A percentile compares a stretch with the other conserved stretches of the same genome.
phyloP scores from a whole-genome alignment of 2,113 vertebrate species.

The Pholis gunnellus region DNA sequence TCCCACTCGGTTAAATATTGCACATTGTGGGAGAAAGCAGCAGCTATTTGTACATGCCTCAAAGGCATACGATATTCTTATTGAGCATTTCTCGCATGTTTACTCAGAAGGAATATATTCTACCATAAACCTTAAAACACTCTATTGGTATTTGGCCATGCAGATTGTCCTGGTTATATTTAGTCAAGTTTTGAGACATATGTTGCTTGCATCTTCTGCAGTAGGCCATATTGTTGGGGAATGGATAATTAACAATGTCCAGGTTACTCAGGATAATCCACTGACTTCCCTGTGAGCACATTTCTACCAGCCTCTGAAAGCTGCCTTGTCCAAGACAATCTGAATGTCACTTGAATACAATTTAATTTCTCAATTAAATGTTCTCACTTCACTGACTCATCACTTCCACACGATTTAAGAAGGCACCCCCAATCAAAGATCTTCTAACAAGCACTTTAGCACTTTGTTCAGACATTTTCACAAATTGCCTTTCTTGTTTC shows the following conservation, averaged over 20 bases:
- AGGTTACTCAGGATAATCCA: neutral
- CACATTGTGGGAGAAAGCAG: conserved; percentile 29
- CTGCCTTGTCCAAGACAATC: neutral
- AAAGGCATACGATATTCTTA: conserved; percentile 6
- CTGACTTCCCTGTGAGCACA: neutral
- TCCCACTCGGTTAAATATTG: conserved; percentile 46
- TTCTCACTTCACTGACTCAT: neutral
- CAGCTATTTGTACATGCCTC: neutral
- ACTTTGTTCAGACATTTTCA: neutral
- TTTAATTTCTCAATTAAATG: neutral
- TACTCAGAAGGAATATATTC: neutral
- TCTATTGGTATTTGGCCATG: neutral
- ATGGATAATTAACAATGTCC: neutral
- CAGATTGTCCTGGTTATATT: neutral
- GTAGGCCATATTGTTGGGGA: neutral
- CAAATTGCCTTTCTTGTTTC: neutral
- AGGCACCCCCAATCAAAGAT: neutral
- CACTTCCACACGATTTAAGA: neutral
- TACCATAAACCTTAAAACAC: neutral
- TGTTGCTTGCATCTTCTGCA: neutral
- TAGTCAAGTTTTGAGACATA: neutral
- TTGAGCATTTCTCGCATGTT: neutral
- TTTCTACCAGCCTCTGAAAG: neutral
- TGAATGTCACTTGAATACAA: neutral
- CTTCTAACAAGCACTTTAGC: neutral